Evolutionary conservation across 2,797 vertebrate genomes (phyloP), one percentile per base, ranked within the genome.

Genomic region (Cirrhinus mrigala): DNA sequence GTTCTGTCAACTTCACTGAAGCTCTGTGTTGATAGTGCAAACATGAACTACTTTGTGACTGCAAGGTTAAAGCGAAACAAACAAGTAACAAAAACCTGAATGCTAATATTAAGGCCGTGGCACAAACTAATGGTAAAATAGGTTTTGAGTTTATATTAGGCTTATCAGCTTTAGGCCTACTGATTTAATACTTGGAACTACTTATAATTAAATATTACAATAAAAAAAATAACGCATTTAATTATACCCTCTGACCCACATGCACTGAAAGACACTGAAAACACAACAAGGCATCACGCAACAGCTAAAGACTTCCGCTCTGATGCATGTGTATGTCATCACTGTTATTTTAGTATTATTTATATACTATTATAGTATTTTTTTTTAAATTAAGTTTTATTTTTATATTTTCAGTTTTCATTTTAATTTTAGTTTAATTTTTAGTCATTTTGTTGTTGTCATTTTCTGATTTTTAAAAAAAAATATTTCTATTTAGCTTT

Each of bases 1-100:
- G 16, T 74, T 62, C 40, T 62, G 24, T 74, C 81, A 82, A 50
- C 69, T 46, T 74, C 24, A 74, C 40, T 29, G 44, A n/a, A 44
- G 44, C 70, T 15, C 15, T 82, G 6, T 82, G 56, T 33, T 82
- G 81, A 82, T n/a, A n/a, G 24, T 82, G 40, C 20, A 62, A 82
- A 82, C 69, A 62, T n/a, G 7, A 82, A 48, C 18, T 74, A 33
- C 64, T 71, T 70, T 62, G 60, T 62, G 40, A 74, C 40, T 48
- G 40, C 24, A 82, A 62, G 40, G 52, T 82, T 82, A 60, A 46
- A 6, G 33, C 0, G 1, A 79, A 79, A 79, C 15, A 54, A 54
- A 68, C 4, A n/a, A 4, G 6, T 82, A n/a, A 29, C 16, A 20
- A 73, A 22, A 4, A 33, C 40, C 24, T 40, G 6, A 62, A 73